Evolutionary conservation across 2,797 vertebrate genomes (phyloP).

Genomic region (Peromyscus nudipes): DNA sequence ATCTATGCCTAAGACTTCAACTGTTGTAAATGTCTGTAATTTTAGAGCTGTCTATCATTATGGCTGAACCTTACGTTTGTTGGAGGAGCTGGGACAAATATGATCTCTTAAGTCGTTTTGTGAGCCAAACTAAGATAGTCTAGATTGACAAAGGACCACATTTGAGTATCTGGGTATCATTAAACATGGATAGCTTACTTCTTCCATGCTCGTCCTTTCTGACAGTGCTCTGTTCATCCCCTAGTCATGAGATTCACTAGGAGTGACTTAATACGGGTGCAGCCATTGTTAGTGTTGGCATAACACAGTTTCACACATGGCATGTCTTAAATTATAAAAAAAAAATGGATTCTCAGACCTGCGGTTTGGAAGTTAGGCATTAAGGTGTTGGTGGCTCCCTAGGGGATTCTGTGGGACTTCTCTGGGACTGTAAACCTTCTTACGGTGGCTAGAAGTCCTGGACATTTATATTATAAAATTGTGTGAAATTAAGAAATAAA

Average conservation of each 20-base stretch:
- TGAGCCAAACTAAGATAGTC: not conserved
- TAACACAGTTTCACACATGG: not conserved
- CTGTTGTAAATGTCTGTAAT: not conserved
- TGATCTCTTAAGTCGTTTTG: not conserved
- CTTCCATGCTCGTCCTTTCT: not conserved
- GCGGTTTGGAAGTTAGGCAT: not conserved
- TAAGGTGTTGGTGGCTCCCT: not conserved
- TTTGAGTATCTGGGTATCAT: not conserved
- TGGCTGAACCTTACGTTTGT: not conserved
- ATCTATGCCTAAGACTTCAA: not conserved
- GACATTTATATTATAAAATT: slow-evolving; percentile 13
- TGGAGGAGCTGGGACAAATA: slow-evolving; percentile 13
- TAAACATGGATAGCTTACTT: not conserved
- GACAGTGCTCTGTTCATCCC: not conserved
- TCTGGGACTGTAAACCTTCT: not conserved
- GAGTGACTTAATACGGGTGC: not conserved
- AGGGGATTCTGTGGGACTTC: not conserved
- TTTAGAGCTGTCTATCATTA: not conserved
- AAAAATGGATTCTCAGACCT: not conserved
- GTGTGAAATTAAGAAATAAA: slow-evolving; percentile 50
- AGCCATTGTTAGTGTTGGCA: not conserved
- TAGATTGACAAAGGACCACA: not conserved
- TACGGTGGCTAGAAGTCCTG: not conserved
- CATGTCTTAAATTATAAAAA: not conserved
- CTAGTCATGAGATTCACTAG: not conserved